Evolutionary conservation across 2,113 vertebrate species (phyloP), one percentile per base, ranked within the genome.

Genomic region (Hypanus sabinus): DNA sequence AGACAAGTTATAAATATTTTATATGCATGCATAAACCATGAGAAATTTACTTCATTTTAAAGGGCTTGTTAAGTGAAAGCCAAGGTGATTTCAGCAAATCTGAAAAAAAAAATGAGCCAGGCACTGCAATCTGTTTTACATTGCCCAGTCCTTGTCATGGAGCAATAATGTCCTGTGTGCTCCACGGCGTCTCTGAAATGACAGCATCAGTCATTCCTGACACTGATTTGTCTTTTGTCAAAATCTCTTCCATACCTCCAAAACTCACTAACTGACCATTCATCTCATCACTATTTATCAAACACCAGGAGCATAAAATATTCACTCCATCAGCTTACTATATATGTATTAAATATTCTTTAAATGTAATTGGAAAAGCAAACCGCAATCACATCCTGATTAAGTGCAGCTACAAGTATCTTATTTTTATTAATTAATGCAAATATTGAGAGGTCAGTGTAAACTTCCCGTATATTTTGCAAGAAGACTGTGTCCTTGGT

Each of bases 11-110:
- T 92, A 70, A 36, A 92, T 92, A 71, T 92, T 92, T 92, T 36
- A 92, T 92, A 92, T 73, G 20, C 36, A 92, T 92, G 36, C 65
- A 92, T 92, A 92, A 71, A 92, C 36, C 33, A 92, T 92, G 90
- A 71, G 90, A 71, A 70, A 71, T 71, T 62, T 88, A 57, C 57
- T 88, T 88, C 83, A 62, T 60, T 62, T 92, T 70, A 68, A 92
- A 92, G 65, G 68, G 36, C 22, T 71, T 88, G 27, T 62, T 88
- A 88, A 22, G 88, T 70, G 30, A 92, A 70, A 92, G 65, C 12
- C n/a, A 91, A 92, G 33, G 16, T 33, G 14, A 70, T 14, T 70
- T 70, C 36, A 70, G 16, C n/a, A 92, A 70, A 70, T 92, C 88
- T 38, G 88, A 92, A 70, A 92, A 68, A 92, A 92, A 70, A 92